Evolutionary conservation across 1,140 invertebrate species (phyloP).

Genomic region (Zaprionus camerounensis): DNA sequence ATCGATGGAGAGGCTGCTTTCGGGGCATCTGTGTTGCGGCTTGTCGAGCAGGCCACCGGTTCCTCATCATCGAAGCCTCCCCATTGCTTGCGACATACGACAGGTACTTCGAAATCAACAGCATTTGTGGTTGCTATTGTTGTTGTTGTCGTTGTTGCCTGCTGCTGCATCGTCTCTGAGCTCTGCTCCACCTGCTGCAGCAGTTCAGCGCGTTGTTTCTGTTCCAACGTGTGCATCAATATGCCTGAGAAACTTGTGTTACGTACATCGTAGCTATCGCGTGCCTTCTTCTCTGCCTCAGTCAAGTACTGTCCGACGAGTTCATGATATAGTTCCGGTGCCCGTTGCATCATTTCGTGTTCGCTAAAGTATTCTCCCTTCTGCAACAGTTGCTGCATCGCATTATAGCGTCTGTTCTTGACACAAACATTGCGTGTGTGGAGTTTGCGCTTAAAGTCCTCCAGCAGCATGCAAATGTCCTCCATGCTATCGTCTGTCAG

Average conservation of each 20-base stretch:
- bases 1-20: slow-evolving; percentile 32
- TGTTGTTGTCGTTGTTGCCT: neutral
- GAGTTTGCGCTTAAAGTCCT: slow-evolving; percentile 86
- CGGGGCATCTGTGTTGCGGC: slow-evolving; percentile 54
- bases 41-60: slow-evolving; percentile 68
- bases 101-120: slow-evolving; percentile 60
- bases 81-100: slow-evolving; percentile 67
- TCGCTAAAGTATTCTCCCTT: slow-evolving; percentile 94
- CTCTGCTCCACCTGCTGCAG: slow-evolving; percentile 83
- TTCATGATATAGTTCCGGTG: slow-evolving; percentile 95
- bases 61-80: slow-evolving; percentile 69
- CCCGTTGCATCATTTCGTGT: slow-evolving; percentile 95
- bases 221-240: slow-evolving; percentile 88
- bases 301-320: slow-evolving; percentile 93
- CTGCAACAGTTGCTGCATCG: slow-evolving; percentile 90
- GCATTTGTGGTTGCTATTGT: neutral
- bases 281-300: slow-evolving; percentile 89
- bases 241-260: slow-evolving; percentile 88
- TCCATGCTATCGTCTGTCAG: slow-evolving; percentile 84
- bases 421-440: slow-evolving; percentile 86
- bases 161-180: neutral
- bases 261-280: slow-evolving; percentile 87
- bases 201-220: slow-evolving; percentile 87
- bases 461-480: slow-evolving; percentile 87
- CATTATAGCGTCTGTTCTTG: slow-evolving; percentile 93